phyloP scores from a whole-genome alignment of 53 echinoderm and acorn worm species.

The Patiria pectinifera region DNA sequence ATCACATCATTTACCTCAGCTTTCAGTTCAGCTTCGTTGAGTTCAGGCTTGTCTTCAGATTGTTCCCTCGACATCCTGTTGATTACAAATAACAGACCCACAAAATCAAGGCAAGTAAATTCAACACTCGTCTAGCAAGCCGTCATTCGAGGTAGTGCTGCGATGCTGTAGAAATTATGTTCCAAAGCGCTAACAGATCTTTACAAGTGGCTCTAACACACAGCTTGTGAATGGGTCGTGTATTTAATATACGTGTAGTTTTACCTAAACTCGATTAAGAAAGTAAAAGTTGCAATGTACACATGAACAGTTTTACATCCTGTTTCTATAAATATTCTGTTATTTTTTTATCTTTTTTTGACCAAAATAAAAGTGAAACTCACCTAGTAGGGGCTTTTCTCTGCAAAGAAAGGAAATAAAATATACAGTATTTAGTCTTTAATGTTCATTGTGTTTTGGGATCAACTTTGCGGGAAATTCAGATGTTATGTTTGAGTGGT shows the following conservation, averaged over 20 bases:
- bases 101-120: not conserved
- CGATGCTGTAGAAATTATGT: too few relatives aligned
- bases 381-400: constrained; percentile 29
- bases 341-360: too few relatives aligned
- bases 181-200: too few relatives aligned
- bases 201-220: too few relatives aligned
- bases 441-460: too few relatives aligned
- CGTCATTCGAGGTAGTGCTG: too few relatives aligned
- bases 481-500: not conserved
- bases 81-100: not conserved
- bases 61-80: constrained; percentile 22
- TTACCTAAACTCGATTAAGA: too few relatives aligned
- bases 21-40: constrained; percentile 53
- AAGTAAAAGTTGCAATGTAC: not conserved
- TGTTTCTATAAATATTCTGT: not conserved
- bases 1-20: constrained; percentile 4
- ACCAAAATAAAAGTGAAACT: constrained; percentile 34
- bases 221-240: too few relatives aligned
- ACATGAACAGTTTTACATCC: not conserved
- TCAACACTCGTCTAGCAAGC: too few relatives aligned
- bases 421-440: not conserved
- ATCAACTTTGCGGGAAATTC: too few relatives aligned
- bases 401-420: constrained; percentile 11
- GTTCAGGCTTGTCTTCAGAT: constrained; percentile 26
- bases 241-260: not conserved